Evolutionary conservation across 1,140 invertebrate genomes (phyloP), one percentile per base, ranked within the genome.

Genomic region (Pseudomyrmex dendroicus): DNA sequence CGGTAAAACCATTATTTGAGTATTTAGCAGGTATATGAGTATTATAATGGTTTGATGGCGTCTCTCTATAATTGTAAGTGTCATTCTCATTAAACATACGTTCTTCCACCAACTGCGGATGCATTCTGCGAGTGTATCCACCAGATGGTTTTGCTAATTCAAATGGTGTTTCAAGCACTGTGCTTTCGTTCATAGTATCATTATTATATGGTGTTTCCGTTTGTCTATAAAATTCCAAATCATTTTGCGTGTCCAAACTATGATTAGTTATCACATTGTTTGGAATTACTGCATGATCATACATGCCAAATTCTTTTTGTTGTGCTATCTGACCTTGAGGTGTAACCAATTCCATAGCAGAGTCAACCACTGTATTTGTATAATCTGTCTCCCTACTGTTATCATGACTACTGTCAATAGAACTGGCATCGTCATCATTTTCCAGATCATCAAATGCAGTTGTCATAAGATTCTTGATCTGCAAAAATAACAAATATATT

Each of bases 1-100:
- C 88, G 13, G 90, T 90, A 66, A 92, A 92, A 50, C 92, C 91
- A 73, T 93, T 93, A 64, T 91, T 93, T 4, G 84, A 68, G 86
- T 91, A 92, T 73, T 83, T 86, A 74, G 90, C 88, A 46, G 20
- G 74, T 48, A 50, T n/a, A 10, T 89, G 85, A 62, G 20, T 80
- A 68, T 90, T 90, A 52, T 90, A 94, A 85, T 92, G 93, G 91
- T 92, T 93, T 5, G 92, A 77, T n/a, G 93, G 93, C 3, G 93
- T 94, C 13, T 92, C 87, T 35, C 5, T 35, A 70, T 86, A 91
- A 89, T 90, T 89, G 46, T 85, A 82, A 1, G 86, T 80, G 89
- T 91, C 89, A 88, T 85, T 88, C 44, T 91, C 85, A 48, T 89
- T 35, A 72, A 90, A 89, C 2, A 84, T 91, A 48, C 83, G 86